Evolutionary conservation across 2,888 invertebrate species (phyloP), one percentile per base, ranked within the genome.

Genomic region (Ephialtes manifestator): DNA sequence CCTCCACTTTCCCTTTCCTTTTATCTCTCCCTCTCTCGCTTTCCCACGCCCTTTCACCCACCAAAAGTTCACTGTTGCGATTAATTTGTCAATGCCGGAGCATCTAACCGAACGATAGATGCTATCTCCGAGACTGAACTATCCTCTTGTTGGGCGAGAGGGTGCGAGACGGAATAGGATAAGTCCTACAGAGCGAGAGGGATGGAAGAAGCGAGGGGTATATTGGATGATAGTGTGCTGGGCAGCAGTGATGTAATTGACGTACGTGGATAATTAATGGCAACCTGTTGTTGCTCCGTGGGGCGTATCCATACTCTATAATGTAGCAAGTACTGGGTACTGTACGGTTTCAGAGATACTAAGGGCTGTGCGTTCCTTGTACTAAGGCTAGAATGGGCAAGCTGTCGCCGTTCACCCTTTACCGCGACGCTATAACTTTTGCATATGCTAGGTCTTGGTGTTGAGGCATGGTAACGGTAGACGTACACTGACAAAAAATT

Each of bases 261-360:
- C 87, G 86, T 81, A 88, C 87, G 85, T 86, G 82, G 87, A 88
- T 88, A 88, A 88, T 88, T 88, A 88, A 88, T 88, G 86, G 86
- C 88, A 88, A 88, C 88, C 88, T 88, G 87, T 88, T 88, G 88
- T 88, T 83, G 83, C 84, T 80, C 78, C 67, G 43, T 76, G 48
- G 67, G 55, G 75, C 79, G 75, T 82, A 82, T 71, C 78, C 75
- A 35, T 63, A 48, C 24, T 28, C 55, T n/a, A 28, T 65, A 55
- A 48, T 76, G 20, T 20, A 28, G 53, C 46, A 72, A 81, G 48
- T 72, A 31, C 58, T 67, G 46, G 75, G 53, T 71, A 51, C 55
- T 63, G 48, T 63, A 39, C 31, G 39, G 65, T 43, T 65, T 39
- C 65, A 35, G 15, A 5, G 13, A 1, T 31, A 60, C 60, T n/a